phyloP scores from a whole-genome alignment of 2,888 invertebrate species.

The Subacronicta megacephala region DNA sequence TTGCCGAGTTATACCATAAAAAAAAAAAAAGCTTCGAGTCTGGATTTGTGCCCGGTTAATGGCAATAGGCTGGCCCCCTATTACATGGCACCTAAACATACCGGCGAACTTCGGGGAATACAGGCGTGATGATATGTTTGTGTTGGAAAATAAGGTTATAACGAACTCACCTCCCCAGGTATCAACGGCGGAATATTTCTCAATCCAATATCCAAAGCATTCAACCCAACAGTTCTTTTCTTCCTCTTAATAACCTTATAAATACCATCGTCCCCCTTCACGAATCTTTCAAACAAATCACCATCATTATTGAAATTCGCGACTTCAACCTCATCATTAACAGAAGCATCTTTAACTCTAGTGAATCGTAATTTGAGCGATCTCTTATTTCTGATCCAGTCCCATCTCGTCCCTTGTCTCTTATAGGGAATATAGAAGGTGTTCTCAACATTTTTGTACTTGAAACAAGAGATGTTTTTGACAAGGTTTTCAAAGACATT shows the following conservation, averaged over 20 bases:
- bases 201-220: conserved; percentile 51
- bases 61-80: no score
- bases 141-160: neutral
- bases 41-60: no score
- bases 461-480: conserved; percentile 63
- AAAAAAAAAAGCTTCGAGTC: no score
- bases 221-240: conserved; percentile 55
- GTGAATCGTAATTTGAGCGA: conserved; percentile 36
- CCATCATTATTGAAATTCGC: conserved; percentile 12
- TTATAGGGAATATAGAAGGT: conserved; percentile 54
- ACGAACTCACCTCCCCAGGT: conserved; percentile 57
- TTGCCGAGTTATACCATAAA: no score
- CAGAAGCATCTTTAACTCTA: conserved; percentile 3
- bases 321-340: neutral
- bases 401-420: conserved; percentile 53
- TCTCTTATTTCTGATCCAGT: conserved; percentile 69
- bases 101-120: no score
- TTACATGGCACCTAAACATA: no score
- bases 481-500: conserved; percentile 61
- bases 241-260: conserved; percentile 59
- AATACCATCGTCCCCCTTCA: conserved; percentile 64
- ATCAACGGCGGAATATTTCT: conserved; percentile 60
- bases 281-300: conserved; percentile 60
- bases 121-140: no score
- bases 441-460: conserved; percentile 53